Percentiles rank a stretch among this genome's conserved stretches.
phyloP scores from a whole-genome alignment of 2,113 vertebrate species.

The Siphamia tubifer region DNA sequence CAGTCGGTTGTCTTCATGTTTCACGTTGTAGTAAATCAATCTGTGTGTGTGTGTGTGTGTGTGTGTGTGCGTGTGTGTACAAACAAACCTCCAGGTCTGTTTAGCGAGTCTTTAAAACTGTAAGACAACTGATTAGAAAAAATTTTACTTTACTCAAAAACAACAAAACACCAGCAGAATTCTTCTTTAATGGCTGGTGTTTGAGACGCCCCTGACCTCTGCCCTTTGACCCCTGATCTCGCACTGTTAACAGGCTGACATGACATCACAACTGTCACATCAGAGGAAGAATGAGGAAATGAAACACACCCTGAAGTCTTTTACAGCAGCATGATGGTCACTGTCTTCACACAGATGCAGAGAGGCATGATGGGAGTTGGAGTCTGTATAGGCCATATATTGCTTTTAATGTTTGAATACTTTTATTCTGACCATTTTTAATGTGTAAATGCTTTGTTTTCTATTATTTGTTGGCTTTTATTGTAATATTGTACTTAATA shows the following conservation, averaged over 20 bases:
- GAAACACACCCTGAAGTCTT: slow-evolving; percentile 26
- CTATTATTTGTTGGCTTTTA: too few species aligned
- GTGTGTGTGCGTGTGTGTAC: slow-evolving; percentile 7
- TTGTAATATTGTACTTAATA: too few species aligned
- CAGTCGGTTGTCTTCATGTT: slow-evolving; percentile 3
- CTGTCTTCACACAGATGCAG: slow-evolving; percentile 3
- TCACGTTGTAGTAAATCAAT: slow-evolving; percentile 26
- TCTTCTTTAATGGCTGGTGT: too few species aligned
- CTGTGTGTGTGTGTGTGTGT: background rate
- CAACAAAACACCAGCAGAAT: too few species aligned
- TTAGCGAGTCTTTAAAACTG: too few species aligned
- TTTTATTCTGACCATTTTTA: too few species aligned
- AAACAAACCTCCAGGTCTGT: too few species aligned
- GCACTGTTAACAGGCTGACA: too few species aligned
- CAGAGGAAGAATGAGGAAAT: slow-evolving; percentile 37
- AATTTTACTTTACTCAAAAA: too few species aligned
- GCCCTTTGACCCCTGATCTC: slow-evolving; percentile 32
- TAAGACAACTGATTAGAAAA: background rate
- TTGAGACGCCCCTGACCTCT: slow-evolving; percentile 34
- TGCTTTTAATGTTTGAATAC: too few species aligned
- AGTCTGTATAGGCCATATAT: too few species aligned
- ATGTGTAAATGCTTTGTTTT: too few species aligned
- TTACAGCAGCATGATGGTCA: slow-evolving; percentile 27
- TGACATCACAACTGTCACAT: slow-evolving; percentile 19
- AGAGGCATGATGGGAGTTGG: background rate